Evolutionary conservation across 2,797 vertebrate genomes (phyloP).

Genomic region (Scyliorhinus canicula): DNA sequence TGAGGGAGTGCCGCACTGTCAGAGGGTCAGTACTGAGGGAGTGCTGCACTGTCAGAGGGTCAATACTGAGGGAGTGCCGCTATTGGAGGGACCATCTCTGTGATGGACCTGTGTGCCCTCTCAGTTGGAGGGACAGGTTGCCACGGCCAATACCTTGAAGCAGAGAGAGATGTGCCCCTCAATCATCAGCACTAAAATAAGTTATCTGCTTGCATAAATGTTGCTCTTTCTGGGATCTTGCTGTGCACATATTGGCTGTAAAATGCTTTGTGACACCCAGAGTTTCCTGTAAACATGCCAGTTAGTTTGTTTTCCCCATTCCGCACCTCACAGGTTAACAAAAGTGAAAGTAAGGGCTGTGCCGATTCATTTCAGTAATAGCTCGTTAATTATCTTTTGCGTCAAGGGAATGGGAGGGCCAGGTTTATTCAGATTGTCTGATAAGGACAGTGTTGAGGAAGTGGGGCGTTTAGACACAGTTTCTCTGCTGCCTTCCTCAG

Average conservation of each 20-base stretch:
- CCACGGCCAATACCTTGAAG: too few relatives aligned
- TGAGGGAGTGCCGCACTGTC: too few relatives aligned
- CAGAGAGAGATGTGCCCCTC: too few relatives aligned
- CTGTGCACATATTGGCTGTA: not conserved
- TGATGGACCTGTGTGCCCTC: too few relatives aligned
- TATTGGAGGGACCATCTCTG: too few relatives aligned
- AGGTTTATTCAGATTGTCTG: not conserved
- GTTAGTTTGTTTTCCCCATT: not conserved
- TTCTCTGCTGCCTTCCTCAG: not conserved
- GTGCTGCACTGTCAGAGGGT: too few relatives aligned
- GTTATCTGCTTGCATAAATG: too few relatives aligned
- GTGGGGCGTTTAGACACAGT: not conserved
- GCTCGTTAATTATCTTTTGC: not conserved
- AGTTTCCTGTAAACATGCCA: not conserved
- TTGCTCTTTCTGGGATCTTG: not conserved
- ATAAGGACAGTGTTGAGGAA: not conserved
- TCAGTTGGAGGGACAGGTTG: too few relatives aligned
- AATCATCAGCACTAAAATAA: too few relatives aligned
- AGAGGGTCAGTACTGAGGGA: too few relatives aligned
- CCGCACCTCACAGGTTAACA: not conserved
- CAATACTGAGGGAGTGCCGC: too few relatives aligned
- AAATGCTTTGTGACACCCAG: not conserved
- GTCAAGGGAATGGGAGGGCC: not conserved
- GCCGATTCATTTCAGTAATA: not conserved
- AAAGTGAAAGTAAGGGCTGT: not conserved